Evolutionary conservation across 2,888 invertebrate genomes (phyloP), one percentile per base, ranked within the genome.

Genomic region (Leucozona laternaria): DNA sequence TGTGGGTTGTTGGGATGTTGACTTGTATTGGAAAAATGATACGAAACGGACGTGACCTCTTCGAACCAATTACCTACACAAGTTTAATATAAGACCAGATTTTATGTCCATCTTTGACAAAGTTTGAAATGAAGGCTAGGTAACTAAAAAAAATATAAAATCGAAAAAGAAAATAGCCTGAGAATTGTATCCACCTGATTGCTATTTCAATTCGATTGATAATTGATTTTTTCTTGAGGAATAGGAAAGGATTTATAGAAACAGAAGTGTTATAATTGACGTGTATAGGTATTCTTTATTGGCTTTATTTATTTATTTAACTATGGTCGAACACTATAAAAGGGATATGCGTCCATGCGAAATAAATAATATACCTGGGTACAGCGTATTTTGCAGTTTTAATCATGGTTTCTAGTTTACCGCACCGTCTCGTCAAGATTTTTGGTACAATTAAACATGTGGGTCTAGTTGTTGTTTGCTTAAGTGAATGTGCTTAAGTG

Each of bases 11-110:
- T 43, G 2, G 15, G 43, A n/a, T n/a, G 43, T n/a, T 43, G 43
- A 62, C 60, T 64, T 70, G 71, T 68, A 50, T 50, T 22, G 28
- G 28, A 40, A 37, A 22, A 40, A 68, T 73, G 50, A 68, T 68
- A 48, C 77, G 34, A 72, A 68, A 31, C 66, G 55, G 53, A 78
- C 77, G 81, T 85, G 85, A 73, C 81, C 66, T 68, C 57, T 53
- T 37, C 2, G 43, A 53, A 45, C 45, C 58, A 80, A 84, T 84
- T 76, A 76, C 40, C 40, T n/a, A 62, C 22, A 43, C 25, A 72
- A 60, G 45, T 71, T 58, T 58, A 2, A 58, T 31, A 64, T 58
- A 55, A 53, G 34, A 25, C 37, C 28, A 57, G 71, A 79, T 79
- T 64, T 40, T 53, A 71, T 76, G 45, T 43, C 71, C 80, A 68